Conservation (phyloP, 2,797 vertebrate genomes). For the Macrochelys suwanniensis region DNA sequence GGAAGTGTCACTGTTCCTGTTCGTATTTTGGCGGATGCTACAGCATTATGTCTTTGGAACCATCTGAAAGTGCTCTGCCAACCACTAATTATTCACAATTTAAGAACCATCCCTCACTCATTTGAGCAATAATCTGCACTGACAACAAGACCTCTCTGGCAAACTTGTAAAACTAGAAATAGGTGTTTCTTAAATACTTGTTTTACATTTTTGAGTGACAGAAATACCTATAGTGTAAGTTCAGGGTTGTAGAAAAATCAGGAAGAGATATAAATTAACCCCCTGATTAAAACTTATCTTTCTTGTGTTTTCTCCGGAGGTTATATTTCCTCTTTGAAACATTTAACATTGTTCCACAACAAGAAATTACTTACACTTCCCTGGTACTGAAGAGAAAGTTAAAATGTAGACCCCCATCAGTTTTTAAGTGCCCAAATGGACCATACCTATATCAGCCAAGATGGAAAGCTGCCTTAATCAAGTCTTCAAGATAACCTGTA, state of each 20-base stretch:
- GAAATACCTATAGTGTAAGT: background rate
- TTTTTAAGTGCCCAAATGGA: background rate
- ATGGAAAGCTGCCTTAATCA: background rate
- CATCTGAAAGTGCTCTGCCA: background rate
- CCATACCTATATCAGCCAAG: background rate
- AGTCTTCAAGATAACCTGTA: background rate
- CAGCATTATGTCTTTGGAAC: background rate
- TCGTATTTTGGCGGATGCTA: background rate
- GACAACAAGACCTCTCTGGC: background rate
- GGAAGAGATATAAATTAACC: background rate
- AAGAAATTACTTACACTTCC: background rate
- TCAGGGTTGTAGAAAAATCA: background rate
- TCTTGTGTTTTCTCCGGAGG: background rate
- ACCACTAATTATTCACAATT: background rate
- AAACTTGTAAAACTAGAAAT: background rate
- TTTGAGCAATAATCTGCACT: background rate
- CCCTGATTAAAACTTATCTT: no score
- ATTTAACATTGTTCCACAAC: background rate
- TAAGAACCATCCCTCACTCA: background rate
- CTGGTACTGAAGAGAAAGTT: background rate
- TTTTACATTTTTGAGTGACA: background rate
- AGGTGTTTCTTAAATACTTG: background rate
- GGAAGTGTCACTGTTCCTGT: rapidly evolving
- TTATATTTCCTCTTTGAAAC: background rate
- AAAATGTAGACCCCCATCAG: background rate